Percentiles rank a stretch among this genome's conserved stretches.
Evolutionary conservation across 2,888 invertebrate species (phyloP).

Genomic region (Physocephala rufipes): DNA sequence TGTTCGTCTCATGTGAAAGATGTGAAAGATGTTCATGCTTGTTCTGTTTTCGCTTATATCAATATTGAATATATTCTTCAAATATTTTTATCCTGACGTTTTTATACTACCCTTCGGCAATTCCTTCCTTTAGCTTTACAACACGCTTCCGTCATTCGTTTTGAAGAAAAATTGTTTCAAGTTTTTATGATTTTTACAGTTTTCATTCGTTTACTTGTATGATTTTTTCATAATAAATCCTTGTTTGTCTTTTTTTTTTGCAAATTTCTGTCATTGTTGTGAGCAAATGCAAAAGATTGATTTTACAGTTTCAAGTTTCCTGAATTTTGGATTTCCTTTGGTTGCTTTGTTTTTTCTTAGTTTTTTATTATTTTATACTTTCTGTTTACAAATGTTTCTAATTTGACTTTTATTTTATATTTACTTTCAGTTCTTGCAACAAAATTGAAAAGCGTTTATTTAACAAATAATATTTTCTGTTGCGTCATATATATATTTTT

Average conservation of each 20-base stretch:
- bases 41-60: conserved; percentile 30
- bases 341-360: conserved; percentile 30
- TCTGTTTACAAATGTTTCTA: conserved; percentile 46
- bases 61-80: conserved; percentile 42
- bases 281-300: conserved; percentile 39
- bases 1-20: too few species aligned
- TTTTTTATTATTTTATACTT: conserved; percentile 13
- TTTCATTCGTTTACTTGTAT: conserved; percentile 40
- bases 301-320: conserved; percentile 44
- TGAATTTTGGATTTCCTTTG: conserved; percentile 43
- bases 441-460: not conserved
- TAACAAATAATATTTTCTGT: too few species aligned
- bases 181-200: conserved; percentile 14
- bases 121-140: conserved; percentile 8
- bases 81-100: conserved; percentile 43
- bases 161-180: not conserved
- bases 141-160: not conserved
- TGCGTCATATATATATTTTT: too few species aligned
- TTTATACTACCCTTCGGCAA: conserved; percentile 46
- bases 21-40: not conserved
- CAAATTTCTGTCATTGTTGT: conserved; percentile 34
- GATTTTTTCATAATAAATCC: conserved; percentile 37
- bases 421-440: conserved; percentile 44
- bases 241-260: too few species aligned
- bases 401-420: conserved; percentile 50